Evolutionary conservation across 2,888 invertebrate species (phyloP).

Genomic region (Onthophagus sagittarius): DNA sequence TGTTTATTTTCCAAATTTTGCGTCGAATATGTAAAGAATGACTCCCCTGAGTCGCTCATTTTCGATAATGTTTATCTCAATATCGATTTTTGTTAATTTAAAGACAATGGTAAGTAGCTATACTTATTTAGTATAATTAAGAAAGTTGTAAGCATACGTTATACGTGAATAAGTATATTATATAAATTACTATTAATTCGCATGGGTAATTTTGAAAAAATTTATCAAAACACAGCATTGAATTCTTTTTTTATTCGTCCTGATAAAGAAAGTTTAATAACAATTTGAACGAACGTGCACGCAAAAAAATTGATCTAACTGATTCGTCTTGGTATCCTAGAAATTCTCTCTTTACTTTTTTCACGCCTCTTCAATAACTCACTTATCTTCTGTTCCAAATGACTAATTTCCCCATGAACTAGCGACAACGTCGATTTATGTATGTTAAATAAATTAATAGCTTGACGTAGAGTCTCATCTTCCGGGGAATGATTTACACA

Average conservation of each 20-base stretch:
- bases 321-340: neutral
- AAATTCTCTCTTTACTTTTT: neutral
- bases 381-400: neutral
- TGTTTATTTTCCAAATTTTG: no score
- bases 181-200: no score
- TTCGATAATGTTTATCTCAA: no score
- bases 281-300: neutral
- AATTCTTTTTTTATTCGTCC: neutral
- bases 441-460: neutral
- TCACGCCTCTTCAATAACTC: neutral
- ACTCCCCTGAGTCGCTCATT: no score
- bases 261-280: neutral
- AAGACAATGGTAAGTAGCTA: no score
- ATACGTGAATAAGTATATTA: no score
- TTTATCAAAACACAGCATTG: neutral
- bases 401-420: neutral
- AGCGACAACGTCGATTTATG: neutral
- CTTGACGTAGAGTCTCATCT: neutral
- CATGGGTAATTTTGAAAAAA: no score
- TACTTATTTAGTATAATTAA: no score
- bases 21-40: no score
- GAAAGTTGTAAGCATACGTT: no score
- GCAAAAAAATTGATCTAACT: neutral
- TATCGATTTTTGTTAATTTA: no score
- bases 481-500: neutral